Evolutionary conservation across 30 jellyfish, hydroid and myxozoan species (phyloP).

Genomic region (Chironex yamaguchii): DNA sequence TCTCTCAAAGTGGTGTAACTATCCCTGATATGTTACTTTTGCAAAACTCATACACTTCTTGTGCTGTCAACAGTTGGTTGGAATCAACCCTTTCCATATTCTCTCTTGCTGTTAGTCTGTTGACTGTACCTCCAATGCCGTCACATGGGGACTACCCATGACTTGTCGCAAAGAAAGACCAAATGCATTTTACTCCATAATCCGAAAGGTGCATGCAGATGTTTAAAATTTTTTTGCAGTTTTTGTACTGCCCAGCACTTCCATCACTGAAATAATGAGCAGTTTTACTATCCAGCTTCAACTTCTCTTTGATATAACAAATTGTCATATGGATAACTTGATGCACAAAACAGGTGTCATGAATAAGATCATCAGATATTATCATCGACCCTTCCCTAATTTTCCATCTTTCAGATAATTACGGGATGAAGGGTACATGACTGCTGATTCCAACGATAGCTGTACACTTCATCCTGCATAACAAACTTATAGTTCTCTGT

Average conservation of each 20-base stretch:
- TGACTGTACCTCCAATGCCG: slow-evolving; percentile 38
- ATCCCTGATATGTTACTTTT: no score
- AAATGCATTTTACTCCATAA: background rate
- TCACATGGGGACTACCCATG: no score
- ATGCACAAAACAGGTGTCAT: slow-evolving; percentile 18
- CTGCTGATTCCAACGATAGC: slow-evolving; percentile 60
- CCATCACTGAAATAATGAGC: slow-evolving; percentile 51
- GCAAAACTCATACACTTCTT: slow-evolving; percentile 41
- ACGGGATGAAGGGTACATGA: slow-evolving; percentile 50
- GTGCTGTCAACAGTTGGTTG: slow-evolving; percentile 55
- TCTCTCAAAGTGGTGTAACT: no score
- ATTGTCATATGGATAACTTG: background rate
- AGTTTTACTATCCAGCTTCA: background rate
- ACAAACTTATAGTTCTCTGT: slow-evolving; percentile 48
- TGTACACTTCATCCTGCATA: slow-evolving; percentile 40
- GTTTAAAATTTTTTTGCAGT: slow-evolving; percentile 2
- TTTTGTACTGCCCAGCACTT: slow-evolving; percentile 56
- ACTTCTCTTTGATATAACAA: background rate
- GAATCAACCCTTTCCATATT: slow-evolving; percentile 73
- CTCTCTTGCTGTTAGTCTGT: slow-evolving; percentile 62
- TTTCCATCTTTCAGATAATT: background rate
- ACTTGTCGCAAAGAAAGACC: background rate
- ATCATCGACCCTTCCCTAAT: slow-evolving; percentile 29
- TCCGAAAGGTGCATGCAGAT: background rate
- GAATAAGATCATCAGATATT: slow-evolving; percentile 28